Conservation (phyloP, 2,797 vertebrate genomes). For the Lacerta bilineata region DNA sequence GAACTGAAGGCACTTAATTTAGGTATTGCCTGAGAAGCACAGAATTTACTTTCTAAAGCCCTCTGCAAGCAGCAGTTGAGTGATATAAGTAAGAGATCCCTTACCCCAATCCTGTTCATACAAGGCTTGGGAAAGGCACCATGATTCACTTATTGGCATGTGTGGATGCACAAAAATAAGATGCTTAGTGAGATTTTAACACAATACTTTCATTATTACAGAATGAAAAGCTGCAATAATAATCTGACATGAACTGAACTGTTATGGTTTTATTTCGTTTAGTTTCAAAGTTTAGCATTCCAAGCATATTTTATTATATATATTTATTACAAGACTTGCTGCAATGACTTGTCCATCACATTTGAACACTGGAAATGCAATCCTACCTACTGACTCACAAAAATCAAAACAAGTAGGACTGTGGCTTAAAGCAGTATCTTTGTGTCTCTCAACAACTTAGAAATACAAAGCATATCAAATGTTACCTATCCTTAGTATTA, state of each 20-base stretch:
- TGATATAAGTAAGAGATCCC: slow-evolving; percentile 77
- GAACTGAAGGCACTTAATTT: slow-evolving; percentile 32
- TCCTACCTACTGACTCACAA: neutral
- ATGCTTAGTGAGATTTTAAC: slow-evolving; percentile 81
- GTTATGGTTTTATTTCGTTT: slow-evolving; percentile 10
- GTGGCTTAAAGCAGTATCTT: neutral
- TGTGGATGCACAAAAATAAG: slow-evolving; percentile 85
- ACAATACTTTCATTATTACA: slow-evolving; percentile 63
- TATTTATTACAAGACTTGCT: neutral
- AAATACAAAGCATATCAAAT: neutral
- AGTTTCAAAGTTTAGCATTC: slow-evolving; percentile 25
- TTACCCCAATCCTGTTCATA: slow-evolving; percentile 89
- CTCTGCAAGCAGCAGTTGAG: slow-evolving; percentile 71
- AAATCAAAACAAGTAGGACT: neutral
- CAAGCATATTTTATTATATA: slow-evolving; percentile 21
- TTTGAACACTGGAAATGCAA: neutral
- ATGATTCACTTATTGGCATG: slow-evolving; percentile 86
- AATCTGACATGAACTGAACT: slow-evolving; percentile 46
- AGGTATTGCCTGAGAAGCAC: slow-evolving; percentile 83
- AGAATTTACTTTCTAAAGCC: slow-evolving; percentile 77
- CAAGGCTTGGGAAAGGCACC: slow-evolving; percentile 88
- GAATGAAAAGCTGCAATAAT: slow-evolving; percentile 55
- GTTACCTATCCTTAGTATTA: neutral
- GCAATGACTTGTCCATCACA: neutral
- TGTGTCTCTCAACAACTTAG: neutral